phyloP scores from a whole-genome alignment of 2,888 invertebrate species.

The Xanthia icteritia region DNA sequence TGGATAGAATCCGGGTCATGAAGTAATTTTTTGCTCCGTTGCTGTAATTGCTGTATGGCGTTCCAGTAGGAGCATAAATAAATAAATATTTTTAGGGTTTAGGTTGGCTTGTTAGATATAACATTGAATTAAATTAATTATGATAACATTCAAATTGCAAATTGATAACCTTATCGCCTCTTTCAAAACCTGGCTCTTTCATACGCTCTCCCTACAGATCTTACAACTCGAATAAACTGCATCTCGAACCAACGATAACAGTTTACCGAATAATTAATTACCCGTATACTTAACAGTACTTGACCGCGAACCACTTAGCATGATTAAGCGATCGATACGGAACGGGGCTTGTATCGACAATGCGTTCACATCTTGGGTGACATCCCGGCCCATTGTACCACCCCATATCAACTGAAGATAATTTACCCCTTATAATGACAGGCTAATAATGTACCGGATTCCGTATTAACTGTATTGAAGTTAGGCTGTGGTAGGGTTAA shows the following conservation, averaged over 20 bases:
- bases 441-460: slow-evolving; percentile 49
- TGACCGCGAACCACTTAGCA: slow-evolving; percentile 59
- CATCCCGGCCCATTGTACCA: slow-evolving; percentile 59
- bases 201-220: neutral
- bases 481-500: slow-evolving; percentile 18
- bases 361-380: slow-evolving; percentile 63
- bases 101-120: neutral
- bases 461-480: slow-evolving; percentile 32
- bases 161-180: neutral
- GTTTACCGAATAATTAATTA: slow-evolving; percentile 41
- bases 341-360: slow-evolving; percentile 61
- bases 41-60: no score
- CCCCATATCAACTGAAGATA: slow-evolving; percentile 56
- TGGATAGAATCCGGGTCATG: no score
- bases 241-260: slow-evolving; percentile 10
- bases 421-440: slow-evolving; percentile 55
- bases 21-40: no score
- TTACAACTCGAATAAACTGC: neutral
- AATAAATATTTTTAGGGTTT: neutral
- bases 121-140: neutral
- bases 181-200: neutral
- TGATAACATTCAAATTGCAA: neutral
- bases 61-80: no score
- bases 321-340: slow-evolving; percentile 59
- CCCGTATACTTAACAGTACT: slow-evolving; percentile 17